Conservation (phyloP, 37 sponge, comb jelly and placozoan species). For the Beroe ovata region DNA sequence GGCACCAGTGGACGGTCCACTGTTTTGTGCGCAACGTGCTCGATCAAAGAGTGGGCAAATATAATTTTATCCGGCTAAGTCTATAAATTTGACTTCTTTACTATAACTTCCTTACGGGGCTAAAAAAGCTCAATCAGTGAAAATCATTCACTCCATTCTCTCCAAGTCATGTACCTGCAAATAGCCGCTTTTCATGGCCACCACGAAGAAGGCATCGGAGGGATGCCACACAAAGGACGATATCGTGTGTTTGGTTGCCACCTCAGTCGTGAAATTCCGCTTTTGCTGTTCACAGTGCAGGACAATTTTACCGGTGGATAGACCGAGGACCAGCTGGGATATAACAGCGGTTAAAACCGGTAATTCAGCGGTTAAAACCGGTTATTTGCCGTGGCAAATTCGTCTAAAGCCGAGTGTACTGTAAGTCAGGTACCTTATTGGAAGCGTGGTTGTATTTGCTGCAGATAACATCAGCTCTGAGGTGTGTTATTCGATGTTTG, state of each 20-base stretch:
- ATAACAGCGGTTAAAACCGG: too few relatives aligned
- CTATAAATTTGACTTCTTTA: too few relatives aligned
- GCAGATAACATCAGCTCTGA: conserved; percentile 10
- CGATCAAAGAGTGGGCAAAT: too few relatives aligned
- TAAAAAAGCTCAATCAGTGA: too few relatives aligned
- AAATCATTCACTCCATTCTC: too few relatives aligned
- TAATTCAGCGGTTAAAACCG: too few relatives aligned
- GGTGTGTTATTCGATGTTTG: conserved; percentile 5
- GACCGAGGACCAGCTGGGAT: conserved; percentile 35
- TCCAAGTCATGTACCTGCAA: conserved; percentile 49
- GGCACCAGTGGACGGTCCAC: too few relatives aligned
- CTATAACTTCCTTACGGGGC: too few relatives aligned
- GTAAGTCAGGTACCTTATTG: conserved; percentile 47
- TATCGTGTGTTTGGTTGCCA: neutral
- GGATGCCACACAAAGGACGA: conserved; percentile 19
- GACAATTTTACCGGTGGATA: conserved; percentile 9
- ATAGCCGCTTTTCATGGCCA: conserved; percentile 22
- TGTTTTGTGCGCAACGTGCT: too few relatives aligned
- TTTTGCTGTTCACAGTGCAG: conserved; percentile 57
- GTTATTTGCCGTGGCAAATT: too few relatives aligned
- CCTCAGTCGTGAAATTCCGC: conserved; percentile 36
- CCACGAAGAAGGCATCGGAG: conserved; percentile 46
- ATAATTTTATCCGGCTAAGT: too few relatives aligned
- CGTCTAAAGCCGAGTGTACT: too few relatives aligned
- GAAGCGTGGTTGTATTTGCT: neutral